These are phyloP conservation scores for Allygus modestus DNA, from an alignment of 2,888 invertebrate species.

Conservation along the genomic window DNA sequence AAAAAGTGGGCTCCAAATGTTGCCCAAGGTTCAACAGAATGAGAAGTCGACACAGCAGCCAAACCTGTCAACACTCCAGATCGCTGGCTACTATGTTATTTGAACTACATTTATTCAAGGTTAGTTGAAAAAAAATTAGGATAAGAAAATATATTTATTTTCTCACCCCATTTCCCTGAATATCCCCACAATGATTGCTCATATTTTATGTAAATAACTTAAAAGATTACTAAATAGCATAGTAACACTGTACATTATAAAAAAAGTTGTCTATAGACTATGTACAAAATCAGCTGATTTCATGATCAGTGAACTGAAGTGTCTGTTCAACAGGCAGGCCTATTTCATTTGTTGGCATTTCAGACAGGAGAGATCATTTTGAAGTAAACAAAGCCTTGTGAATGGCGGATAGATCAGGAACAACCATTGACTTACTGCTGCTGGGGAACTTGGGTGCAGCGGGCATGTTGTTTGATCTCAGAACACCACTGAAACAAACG, in stretches of 20 bases:
- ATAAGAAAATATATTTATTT: too few species aligned
- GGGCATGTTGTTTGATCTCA: constrained; percentile 49
- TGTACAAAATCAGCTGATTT: constrained; percentile 10
- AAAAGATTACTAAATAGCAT: neutral
- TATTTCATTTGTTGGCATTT: neutral
- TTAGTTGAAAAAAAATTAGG: too few species aligned
- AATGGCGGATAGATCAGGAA: constrained; percentile 83
- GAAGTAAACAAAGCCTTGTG: constrained; percentile 81
- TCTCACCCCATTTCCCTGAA: too few species aligned
- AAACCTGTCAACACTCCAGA: too few species aligned
- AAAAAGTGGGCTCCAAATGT: too few species aligned
- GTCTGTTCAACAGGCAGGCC: neutral
- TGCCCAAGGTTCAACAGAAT: too few species aligned
- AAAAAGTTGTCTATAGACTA: neutral
- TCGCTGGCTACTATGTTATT: too few species aligned
- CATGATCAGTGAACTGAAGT: neutral
- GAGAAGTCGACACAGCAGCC: too few species aligned
- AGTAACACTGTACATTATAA: constrained; percentile 26
- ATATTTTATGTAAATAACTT: neutral
- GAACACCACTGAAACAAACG: constrained; percentile 59
- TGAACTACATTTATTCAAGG: too few species aligned
- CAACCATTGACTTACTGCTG: constrained; percentile 78
- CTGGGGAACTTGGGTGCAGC: constrained; percentile 73
- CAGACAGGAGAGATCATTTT: constrained; percentile 65
- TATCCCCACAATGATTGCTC: too few species aligned